Conservation (phyloP, 2,797 vertebrate genomes). For the Alosa sapidissima region DNA sequence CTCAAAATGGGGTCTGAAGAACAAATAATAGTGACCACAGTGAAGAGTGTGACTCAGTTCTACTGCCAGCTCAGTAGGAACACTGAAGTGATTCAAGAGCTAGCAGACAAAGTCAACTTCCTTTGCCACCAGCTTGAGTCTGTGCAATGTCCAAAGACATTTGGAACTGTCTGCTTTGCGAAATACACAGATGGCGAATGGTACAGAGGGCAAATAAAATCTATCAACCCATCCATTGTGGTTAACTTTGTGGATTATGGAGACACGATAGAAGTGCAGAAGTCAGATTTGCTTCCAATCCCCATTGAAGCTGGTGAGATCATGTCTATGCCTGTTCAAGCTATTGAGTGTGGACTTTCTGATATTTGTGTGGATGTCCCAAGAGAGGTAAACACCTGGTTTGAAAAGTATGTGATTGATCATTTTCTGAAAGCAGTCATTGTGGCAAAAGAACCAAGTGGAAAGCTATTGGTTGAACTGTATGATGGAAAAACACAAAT, state of each 20-base stretch:
- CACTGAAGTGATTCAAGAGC: constrained; percentile 67
- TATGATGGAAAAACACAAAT: constrained; percentile 77
- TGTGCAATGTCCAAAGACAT: constrained; percentile 57
- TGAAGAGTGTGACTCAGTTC: constrained; percentile 78
- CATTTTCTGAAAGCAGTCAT: constrained; percentile 77
- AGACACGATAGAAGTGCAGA: constrained; percentile 75
- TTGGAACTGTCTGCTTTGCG: constrained; percentile 84
- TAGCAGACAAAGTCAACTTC: constrained; percentile 67
- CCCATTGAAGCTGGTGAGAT: constrained; percentile 81
- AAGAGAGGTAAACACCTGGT: constrained; percentile 77
- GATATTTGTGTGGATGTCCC: constrained; percentile 74
- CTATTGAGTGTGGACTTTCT: constrained; percentile 83
- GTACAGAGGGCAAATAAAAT: constrained; percentile 84
- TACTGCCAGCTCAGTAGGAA: constrained; percentile 88
- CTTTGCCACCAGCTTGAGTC: constrained; percentile 68
- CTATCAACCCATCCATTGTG: constrained; percentile 65
- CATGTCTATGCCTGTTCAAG: constrained; percentile 88
- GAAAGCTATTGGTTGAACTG: constrained; percentile 85
- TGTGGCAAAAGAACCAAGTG: constrained; percentile 84
- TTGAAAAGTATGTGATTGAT: constrained; percentile 75
- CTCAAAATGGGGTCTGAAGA: constrained; percentile 90
- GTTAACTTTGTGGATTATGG: constrained; percentile 97
- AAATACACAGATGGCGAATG: constrained; percentile 86
- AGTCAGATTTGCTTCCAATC: constrained; percentile 79
- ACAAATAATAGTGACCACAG: constrained; percentile 76